phyloP scores from a whole-genome alignment of 1,140 invertebrate genomes.

The Andrena cerasifolii region DNA sequence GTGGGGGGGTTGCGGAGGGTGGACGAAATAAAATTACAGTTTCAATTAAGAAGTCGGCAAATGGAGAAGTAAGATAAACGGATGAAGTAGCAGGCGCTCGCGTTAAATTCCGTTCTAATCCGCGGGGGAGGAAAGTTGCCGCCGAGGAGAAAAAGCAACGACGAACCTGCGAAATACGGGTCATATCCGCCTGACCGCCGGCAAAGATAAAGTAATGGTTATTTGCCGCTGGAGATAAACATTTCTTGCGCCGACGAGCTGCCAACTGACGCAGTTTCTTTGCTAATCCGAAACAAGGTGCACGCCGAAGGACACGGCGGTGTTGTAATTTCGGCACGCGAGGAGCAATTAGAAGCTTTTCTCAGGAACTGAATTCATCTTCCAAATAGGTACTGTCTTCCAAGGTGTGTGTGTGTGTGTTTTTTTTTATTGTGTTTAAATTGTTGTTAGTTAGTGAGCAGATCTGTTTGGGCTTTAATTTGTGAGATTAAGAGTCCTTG shows the following conservation, averaged over 20 bases:
- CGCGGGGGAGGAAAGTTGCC: too few relatives aligned
- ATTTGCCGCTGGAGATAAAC: not conserved
- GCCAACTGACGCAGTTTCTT: not conserved
- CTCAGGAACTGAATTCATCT: too few relatives aligned
- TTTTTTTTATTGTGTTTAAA: too few relatives aligned
- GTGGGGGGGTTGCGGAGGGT: too few relatives aligned
- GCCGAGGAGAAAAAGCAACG: constrained; percentile 12
- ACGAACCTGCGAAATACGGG: constrained; percentile 26
- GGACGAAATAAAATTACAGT: constrained; percentile 9
- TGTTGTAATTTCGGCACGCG: too few relatives aligned
- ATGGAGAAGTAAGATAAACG: constrained; percentile 29
- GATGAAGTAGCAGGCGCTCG: constrained; percentile 16
- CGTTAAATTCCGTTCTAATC: constrained; percentile 30
- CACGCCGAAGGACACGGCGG: not conserved
- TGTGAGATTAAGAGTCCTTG: too few relatives aligned
- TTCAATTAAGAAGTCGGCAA: constrained; percentile 36
- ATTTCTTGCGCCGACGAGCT: not conserved
- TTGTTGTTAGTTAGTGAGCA: too few relatives aligned
- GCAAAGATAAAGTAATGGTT: constrained; percentile 27
- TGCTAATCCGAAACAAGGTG: not conserved
- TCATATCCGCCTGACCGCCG: not conserved
- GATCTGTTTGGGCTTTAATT: too few relatives aligned
- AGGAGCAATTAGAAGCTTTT: too few relatives aligned
- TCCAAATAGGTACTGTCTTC: too few relatives aligned
- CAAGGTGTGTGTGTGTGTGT: too few relatives aligned